phyloP scores from a whole-genome alignment of 2,888 invertebrate genomes.

The Leucophenga montana region DNA sequence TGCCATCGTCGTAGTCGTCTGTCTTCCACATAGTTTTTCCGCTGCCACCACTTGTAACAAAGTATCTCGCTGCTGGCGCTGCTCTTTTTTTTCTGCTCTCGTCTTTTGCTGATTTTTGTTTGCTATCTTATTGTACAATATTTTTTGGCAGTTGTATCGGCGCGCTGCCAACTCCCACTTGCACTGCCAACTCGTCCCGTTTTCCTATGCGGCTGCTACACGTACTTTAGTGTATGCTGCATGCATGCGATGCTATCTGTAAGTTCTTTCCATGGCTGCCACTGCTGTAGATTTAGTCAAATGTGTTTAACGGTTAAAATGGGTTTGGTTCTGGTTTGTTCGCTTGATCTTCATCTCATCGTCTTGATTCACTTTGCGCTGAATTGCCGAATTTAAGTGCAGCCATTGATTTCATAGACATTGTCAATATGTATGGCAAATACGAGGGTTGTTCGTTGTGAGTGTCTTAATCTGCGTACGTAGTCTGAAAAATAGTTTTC shows the following conservation, averaged over 20 bases:
- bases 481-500: no score
- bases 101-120: conserved; percentile 4
- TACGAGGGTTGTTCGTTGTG: neutral
- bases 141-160: conserved; percentile 11
- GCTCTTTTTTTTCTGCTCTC: conserved; percentile 9
- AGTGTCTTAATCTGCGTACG: no score
- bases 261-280: no score
- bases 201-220: neutral
- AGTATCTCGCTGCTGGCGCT: neutral
- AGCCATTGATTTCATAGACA: neutral
- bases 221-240: neutral
- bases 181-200: neutral
- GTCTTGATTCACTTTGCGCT: conserved; percentile 1
- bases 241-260: neutral
- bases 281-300: conserved; percentile 63
- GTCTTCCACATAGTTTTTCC: neutral
- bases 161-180: conserved; percentile 4
- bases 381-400: conserved; percentile 6
- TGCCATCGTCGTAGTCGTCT: neutral
- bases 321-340: conserved; percentile 56
- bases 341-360: conserved; percentile 8
- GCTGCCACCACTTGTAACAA: conserved; percentile 14
- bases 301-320: conserved; percentile 67
- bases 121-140: neutral
- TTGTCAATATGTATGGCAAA: neutral